phyloP scores from a whole-genome alignment of 2,888 invertebrate species.

The Boloria selene region DNA sequence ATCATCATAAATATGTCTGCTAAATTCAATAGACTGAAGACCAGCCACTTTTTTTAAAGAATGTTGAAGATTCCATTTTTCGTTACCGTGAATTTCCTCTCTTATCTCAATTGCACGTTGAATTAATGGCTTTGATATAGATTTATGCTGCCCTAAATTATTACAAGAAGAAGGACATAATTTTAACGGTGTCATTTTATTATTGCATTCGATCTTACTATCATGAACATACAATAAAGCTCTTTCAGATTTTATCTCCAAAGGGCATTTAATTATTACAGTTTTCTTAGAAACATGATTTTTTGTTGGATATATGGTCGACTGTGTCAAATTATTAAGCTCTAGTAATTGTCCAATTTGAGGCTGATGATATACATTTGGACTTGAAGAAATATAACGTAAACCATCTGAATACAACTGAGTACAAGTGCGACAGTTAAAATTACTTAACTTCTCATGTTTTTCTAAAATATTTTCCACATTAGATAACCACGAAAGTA shows the following conservation, averaged over 20 bases:
- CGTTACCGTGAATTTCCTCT: not conserved
- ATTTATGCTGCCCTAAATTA: not conserved
- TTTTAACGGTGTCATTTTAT: not conserved
- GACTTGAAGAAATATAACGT: not conserved
- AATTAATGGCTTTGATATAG: not conserved
- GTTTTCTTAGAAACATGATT: not conserved
- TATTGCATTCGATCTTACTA: not conserved
- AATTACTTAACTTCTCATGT: constrained; percentile 1
- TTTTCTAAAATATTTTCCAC: not conserved
- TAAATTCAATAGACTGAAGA: constrained; percentile 2
- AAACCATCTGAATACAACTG: constrained; percentile 6
- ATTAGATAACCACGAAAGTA: constrained; percentile 13
- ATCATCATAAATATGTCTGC: not conserved
- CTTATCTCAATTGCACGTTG: not conserved
- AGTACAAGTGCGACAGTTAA: constrained; percentile 1
- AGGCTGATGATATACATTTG: not conserved
- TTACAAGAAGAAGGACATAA: constrained; percentile 7
- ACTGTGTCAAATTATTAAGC: not conserved
- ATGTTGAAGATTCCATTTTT: not conserved
- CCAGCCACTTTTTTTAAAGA: not conserved
- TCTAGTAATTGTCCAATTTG: constrained; percentile 7
- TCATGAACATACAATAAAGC: not conserved
- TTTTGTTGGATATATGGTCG: not conserved
- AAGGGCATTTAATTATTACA: not conserved
- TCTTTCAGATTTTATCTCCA: not conserved